phyloP scores from a whole-genome alignment of 92 coral and sea anemone species.

The Phenganax stokvisi region DNA sequence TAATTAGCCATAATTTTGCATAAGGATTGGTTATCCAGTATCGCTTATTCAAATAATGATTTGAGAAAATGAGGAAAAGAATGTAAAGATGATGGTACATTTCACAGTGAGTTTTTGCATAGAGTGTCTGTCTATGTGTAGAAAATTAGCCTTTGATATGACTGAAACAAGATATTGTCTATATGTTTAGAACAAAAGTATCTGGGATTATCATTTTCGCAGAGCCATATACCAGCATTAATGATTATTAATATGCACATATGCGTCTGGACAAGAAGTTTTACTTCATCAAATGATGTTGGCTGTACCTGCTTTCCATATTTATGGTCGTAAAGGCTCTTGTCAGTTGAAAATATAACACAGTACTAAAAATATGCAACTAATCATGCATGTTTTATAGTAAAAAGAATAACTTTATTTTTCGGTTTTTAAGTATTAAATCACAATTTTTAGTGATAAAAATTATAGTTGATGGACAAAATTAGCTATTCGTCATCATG shows the following conservation, averaged over 20 bases:
- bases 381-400: too few relatives aligned
- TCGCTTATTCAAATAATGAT: not conserved
- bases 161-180: too few relatives aligned
- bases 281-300: not conserved
- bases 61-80: not conserved
- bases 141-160: too few relatives aligned
- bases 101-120: not conserved
- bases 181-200: too few relatives aligned
- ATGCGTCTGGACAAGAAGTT: not conserved
- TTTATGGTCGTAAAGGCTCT: slow-evolving; percentile 7
- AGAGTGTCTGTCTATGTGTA: not conserved
- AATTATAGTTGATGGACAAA: too few relatives aligned
- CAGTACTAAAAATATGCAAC: too few relatives aligned
- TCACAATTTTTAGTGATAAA: not conserved
- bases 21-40: slow-evolving; percentile 17
- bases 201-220: too few relatives aligned
- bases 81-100: not conserved
- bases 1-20: not conserved
- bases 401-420: not conserved
- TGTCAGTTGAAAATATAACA: not conserved
- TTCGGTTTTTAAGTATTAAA: not conserved
- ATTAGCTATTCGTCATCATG: too few relatives aligned
- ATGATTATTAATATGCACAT: not conserved
- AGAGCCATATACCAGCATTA: too few relatives aligned
- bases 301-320: slow-evolving; percentile 15